Conservation (phyloP, 1,140 invertebrate genomes). For the Aleiodes sp. region DNA sequence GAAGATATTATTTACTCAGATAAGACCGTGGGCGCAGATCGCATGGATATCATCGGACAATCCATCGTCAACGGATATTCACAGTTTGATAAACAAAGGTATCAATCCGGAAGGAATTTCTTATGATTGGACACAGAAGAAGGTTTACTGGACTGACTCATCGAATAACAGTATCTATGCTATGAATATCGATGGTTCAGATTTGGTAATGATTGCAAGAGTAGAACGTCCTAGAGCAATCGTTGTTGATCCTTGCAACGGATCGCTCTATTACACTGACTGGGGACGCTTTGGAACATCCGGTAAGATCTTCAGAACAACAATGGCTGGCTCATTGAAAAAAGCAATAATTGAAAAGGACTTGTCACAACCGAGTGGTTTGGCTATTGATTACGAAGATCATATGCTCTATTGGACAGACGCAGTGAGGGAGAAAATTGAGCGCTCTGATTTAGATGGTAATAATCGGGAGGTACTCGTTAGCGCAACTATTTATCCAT, state of each 20-base stretch:
- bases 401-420: constrained; percentile 98
- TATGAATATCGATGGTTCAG: constrained; percentile 89
- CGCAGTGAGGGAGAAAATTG: constrained; percentile 96
- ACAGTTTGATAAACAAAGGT: constrained; percentile 80
- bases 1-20: constrained; percentile 89
- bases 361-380: constrained; percentile 92
- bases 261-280: constrained; percentile 91
- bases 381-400: constrained; percentile 97
- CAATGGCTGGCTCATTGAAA: constrained; percentile 96
- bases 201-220: constrained; percentile 91
- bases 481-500: constrained; percentile 94
- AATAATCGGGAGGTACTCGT: constrained; percentile 80
- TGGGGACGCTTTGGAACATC: constrained; percentile 93
- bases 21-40: constrained; percentile 88
- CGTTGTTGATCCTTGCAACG: constrained; percentile 96
- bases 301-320: constrained; percentile 93
- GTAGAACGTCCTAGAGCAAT: constrained; percentile 94
- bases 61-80: constrained; percentile 72
- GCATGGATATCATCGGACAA: constrained; percentile 78
- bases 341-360: constrained; percentile 89
- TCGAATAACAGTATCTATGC: constrained; percentile 94
- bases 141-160: constrained; percentile 97
- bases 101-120: constrained; percentile 96
- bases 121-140: constrained; percentile 96
- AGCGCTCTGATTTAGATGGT: constrained; percentile 90